Percentiles rank a stretch among this genome's conserved stretches.
Evolutionary conservation across 2,113 vertebrate species (phyloP).

Genomic region (Sylvietta virens): DNA sequence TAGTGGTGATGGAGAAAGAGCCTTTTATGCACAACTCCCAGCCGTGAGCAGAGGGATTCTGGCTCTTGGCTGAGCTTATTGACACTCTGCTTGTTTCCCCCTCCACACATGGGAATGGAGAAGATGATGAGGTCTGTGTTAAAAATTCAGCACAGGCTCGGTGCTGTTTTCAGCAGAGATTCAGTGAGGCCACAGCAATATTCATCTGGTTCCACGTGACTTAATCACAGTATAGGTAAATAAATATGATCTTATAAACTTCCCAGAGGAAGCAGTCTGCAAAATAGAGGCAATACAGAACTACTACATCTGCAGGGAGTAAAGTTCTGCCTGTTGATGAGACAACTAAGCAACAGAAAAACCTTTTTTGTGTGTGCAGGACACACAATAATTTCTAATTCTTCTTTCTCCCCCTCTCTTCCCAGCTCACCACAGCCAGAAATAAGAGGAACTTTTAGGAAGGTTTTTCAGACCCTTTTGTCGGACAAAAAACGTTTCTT

Average conservation of each 20-base stretch:
- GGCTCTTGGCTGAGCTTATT: not conserved
- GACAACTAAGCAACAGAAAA: not conserved
- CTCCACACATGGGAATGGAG: not conserved
- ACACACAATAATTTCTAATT: not conserved
- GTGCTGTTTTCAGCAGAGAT: not conserved
- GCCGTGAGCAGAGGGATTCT: not conserved
- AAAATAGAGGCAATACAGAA: not conserved
- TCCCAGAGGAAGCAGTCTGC: not conserved
- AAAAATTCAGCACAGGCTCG: not conserved
- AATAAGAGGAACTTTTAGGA: not conserved
- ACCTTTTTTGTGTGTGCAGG: too few relatives aligned
- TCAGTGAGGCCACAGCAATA: not conserved
- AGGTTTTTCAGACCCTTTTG: not conserved
- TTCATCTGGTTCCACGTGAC: not conserved
- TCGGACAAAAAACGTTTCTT: not conserved
- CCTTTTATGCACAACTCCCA: not conserved
- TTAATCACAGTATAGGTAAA: not conserved
- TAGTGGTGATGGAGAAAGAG: not conserved
- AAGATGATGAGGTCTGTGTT: not conserved
- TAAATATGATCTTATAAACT: not conserved
- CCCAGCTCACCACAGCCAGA: not conserved
- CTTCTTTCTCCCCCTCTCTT: not conserved
- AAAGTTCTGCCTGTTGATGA: not conserved
- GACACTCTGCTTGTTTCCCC: not conserved
- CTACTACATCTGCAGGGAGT: fast-evolving